These are phyloP conservation scores for Troides aeacus DNA, from an alignment of 2,888 invertebrate genomes.

Conservation along the genomic window DNA sequence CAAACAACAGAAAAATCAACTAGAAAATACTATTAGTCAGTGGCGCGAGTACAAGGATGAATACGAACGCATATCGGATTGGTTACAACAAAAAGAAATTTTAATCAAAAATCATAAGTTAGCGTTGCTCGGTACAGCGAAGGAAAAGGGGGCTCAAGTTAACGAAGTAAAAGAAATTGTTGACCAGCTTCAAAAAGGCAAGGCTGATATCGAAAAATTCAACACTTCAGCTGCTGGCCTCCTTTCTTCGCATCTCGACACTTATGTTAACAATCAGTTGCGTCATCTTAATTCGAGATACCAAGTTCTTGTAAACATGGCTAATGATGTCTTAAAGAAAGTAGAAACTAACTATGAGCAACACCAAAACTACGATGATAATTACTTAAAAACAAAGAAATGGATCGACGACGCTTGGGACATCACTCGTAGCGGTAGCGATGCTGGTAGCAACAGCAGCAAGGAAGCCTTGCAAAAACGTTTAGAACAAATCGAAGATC, in stretches of 20 bases:
- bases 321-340: conserved; percentile 93
- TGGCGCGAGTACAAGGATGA: conserved; percentile 96
- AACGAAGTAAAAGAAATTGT: conserved; percentile 89
- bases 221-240: conserved; percentile 88
- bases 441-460: conserved; percentile 87
- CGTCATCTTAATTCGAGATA: conserved; percentile 92
- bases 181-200: conserved; percentile 86
- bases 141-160: conserved; percentile 92
- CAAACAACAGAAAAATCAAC: conserved; percentile 89
- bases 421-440: conserved; percentile 88
- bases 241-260: conserved; percentile 90
- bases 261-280: conserved; percentile 92
- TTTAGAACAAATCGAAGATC: conserved; percentile 88
- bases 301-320: conserved; percentile 92
- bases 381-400: conserved; percentile 86
- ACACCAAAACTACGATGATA: conserved; percentile 89
- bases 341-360: conserved; percentile 93
- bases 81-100: conserved; percentile 95
- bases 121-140: conserved; percentile 87
- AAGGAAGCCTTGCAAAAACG: conserved; percentile 91
- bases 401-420: conserved; percentile 95
- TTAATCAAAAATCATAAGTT: conserved; percentile 94
- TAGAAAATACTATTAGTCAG: conserved; percentile 89
- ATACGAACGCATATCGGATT: conserved; percentile 93
- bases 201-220: conserved; percentile 89